Percentiles rank a stretch among this genome's conserved stretches.
Evolutionary conservation across 2,797 vertebrate genomes (phyloP).

Genomic region (Falco cherrug): DNA sequence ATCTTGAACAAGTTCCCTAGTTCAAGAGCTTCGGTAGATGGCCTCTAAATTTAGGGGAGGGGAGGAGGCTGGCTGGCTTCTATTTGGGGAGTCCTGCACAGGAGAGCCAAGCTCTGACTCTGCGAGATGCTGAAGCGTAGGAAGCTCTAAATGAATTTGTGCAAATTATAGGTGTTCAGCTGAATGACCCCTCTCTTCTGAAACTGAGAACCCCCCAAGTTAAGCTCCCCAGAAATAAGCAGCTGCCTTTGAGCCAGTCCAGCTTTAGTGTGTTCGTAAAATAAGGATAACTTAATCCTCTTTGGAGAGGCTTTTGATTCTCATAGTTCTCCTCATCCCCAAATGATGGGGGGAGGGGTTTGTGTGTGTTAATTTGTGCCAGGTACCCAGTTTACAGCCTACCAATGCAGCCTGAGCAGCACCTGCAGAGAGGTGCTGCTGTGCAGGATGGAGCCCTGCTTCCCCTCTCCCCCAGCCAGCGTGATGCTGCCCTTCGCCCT

Average conservation of each 20-base stretch:
- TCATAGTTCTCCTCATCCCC: neutral
- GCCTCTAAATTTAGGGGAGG: slow-evolving; percentile 68
- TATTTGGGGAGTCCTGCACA: slow-evolving; percentile 41
- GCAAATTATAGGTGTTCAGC: slow-evolving; percentile 46
- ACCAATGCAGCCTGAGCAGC: neutral
- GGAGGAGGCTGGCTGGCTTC: slow-evolving; percentile 58
- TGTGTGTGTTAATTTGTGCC: neutral
- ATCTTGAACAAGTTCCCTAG: slow-evolving; percentile 50
- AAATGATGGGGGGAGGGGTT: neutral
- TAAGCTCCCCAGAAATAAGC: slow-evolving; percentile 24
- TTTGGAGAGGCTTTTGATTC: neutral
- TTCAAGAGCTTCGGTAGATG: slow-evolving; percentile 45
- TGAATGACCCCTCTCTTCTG: slow-evolving; percentile 15
- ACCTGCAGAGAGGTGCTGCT: neutral
- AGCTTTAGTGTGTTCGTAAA: neutral
- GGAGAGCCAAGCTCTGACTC: neutral
- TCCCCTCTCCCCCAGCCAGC: neutral
- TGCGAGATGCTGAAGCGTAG: slow-evolving; percentile 25
- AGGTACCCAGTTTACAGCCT: neutral
- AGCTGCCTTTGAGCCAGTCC: slow-evolving; percentile 23
- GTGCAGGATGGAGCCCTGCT: neutral
- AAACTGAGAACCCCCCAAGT: neutral
- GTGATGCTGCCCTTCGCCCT: neutral
- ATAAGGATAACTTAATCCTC: neutral
- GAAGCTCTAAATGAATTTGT: slow-evolving; percentile 11